phyloP scores from a whole-genome alignment of 2,888 invertebrate species.

The Stictocephala bisonia region DNA sequence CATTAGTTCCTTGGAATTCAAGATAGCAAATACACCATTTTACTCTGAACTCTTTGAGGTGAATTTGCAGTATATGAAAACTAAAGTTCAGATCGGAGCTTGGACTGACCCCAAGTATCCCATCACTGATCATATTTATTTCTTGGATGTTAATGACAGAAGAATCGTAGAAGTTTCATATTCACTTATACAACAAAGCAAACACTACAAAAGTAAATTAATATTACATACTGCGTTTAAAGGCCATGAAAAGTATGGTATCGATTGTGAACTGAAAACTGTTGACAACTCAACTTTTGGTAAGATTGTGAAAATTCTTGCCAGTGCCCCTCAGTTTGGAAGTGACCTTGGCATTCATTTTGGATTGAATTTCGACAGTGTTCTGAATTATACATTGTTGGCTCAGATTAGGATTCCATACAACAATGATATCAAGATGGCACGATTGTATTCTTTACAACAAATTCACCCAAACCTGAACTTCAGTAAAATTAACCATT shows the following conservation, averaged over 20 bases:
- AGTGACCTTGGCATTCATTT: constrained; percentile 30
- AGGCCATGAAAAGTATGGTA: constrained; percentile 41
- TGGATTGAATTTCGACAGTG: constrained; percentile 14
- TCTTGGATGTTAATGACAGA: not conserved
- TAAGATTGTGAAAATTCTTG: constrained; percentile 20
- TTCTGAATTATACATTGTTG: constrained; percentile 18
- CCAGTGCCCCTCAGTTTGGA: constrained; percentile 22
- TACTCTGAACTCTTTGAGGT: not conserved
- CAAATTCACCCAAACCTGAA: constrained; percentile 4
- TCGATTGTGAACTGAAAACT: constrained; percentile 21
- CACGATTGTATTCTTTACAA: not conserved
- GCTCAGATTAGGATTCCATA: constrained; percentile 8
- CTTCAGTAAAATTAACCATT: not conserved
- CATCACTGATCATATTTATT: constrained; percentile 8
- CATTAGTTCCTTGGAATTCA: not conserved
- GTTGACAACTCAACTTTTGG: constrained; percentile 8
- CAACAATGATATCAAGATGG: not conserved
- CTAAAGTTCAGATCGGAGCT: constrained; percentile 10
- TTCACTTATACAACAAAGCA: not conserved
- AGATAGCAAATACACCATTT: constrained; percentile 7
- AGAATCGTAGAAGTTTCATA: not conserved
- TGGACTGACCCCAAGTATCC: constrained; percentile 12
- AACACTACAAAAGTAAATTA: constrained; percentile 22
- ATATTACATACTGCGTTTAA: constrained; percentile 5
- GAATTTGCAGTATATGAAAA: not conserved